phyloP scores from a whole-genome alignment of 2,113 vertebrate genomes.

The zebrafish (Danio rerio) region GRCz12tu NC_133190.1:22954001-22954500 shows the following conservation, averaged over 20 bases:
- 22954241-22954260: background rate
- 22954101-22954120: background rate
- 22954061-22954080: background rate
- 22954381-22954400: background rate
- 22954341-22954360: slow-evolving; percentile 9
- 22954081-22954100: background rate
- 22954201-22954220: background rate
- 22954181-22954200: background rate
- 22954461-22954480: background rate
- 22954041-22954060: background rate
- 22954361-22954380: background rate
- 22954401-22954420: background rate
- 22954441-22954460: background rate
- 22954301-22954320: slow-evolving; percentile 36
- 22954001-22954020: background rate
- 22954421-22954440: background rate
- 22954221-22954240: background rate
- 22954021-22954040: background rate
- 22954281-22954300: background rate
- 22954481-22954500: background rate
- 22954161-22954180: background rate
- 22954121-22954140: slow-evolving; percentile 18
- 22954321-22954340: slow-evolving; percentile 56
- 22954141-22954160: background rate
- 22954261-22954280: background rate